Percentiles rank a stretch among this genome's conserved stretches.
These are phyloP conservation scores for Malacoctenus gilli DNA, from an alignment of 2,797 vertebrate genomes.

Conservation along the genomic window DNA sequence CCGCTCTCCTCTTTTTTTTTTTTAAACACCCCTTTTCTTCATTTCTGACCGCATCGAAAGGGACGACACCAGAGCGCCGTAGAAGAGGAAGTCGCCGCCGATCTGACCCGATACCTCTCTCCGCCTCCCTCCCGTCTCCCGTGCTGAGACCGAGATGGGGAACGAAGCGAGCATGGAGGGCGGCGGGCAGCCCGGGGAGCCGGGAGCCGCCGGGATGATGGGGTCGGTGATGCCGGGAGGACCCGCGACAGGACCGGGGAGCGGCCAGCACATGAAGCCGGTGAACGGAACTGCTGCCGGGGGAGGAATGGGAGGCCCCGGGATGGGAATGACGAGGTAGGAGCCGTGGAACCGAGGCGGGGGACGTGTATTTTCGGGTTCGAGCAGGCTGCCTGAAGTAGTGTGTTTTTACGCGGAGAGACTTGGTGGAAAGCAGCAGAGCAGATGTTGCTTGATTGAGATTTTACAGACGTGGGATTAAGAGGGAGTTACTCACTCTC, in stretches of 20 bases:
- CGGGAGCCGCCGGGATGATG: slow-evolving; percentile 74
- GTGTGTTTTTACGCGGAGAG: slow-evolving; percentile 38
- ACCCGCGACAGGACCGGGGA: slow-evolving; percentile 70
- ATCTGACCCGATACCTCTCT: slow-evolving; percentile 38
- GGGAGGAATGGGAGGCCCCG: slow-evolving; percentile 79
- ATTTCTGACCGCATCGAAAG: slow-evolving; percentile 19
- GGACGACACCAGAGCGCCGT: slow-evolving; percentile 13
- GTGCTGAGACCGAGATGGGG: slow-evolving; percentile 82
- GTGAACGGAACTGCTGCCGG: slow-evolving; percentile 83
- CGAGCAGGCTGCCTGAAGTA: too few relatives aligned
- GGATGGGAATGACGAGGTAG: slow-evolving; percentile 80
- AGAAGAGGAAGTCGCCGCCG: slow-evolving; percentile 28
- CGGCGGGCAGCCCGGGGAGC: slow-evolving; percentile 78
- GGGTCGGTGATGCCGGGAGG: slow-evolving; percentile 73
- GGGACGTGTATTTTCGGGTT: too few relatives aligned
- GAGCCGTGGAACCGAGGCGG: slow-evolving; percentile 38
- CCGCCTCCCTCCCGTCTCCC: slow-evolving; percentile 66
- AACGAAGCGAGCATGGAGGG: slow-evolving; percentile 87
- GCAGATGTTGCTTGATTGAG: neutral
- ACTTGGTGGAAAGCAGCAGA: slow-evolving; percentile 11
- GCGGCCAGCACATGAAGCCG: slow-evolving; percentile 81
- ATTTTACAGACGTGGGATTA: slow-evolving; percentile 1
- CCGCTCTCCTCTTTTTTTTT: slow-evolving; percentile 45
- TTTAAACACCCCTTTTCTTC: slow-evolving; percentile 32
- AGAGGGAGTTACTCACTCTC: slow-evolving; percentile 3